Base-by-base conservation (phyloP, 1,140 invertebrate genomes). In the Drosophila sp. region DNA sequence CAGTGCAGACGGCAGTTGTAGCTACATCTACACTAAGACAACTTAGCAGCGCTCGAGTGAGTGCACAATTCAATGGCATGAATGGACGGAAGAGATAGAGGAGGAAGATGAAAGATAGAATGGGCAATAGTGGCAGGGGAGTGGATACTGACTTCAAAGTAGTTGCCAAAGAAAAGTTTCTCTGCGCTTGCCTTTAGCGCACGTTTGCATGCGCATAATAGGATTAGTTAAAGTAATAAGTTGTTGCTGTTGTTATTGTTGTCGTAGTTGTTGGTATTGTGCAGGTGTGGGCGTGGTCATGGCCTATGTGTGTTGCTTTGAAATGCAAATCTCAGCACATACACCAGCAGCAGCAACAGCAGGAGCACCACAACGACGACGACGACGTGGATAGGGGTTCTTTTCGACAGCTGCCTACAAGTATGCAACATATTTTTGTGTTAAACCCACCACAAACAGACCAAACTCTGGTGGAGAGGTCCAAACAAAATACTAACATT, bases 181-280 rank as follows among this genome's bases (percentile, higher is more conserved):
- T 70, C 41, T 66, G 70, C 41, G 66, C 27, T 33, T 44, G 54
- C 62, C 64, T 78, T 84, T 80, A 78, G 84, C 82, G 78, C 82
- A 85, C 82, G 82, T 85, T 87, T 87, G 83, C 83, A 77, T 87
- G 84, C 84, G 84, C 83, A 87, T 87, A 87, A 87, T 87, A 87
- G 83, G 83, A 87, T 87, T 87, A 87, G 84, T 83, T 73, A 87
- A 83, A 87, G 76, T 87, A 87, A 87, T 87, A 87, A 87, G 83
- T 89, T 89, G 76, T 83, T 80, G 72, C 72, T 66, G 40, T 66
- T 69, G 68, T 54, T 66, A 40, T 50, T 71, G 54, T 68, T 47
- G 29, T 44, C 60, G 68, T 60, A 35, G 50, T 35, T 75, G 61
- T 71, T 63, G 70, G 64, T 72, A 54, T 11, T 54, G 56, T 58